Evolutionary conservation across 2,113 vertebrate genomes (phyloP), one percentile per base, ranked within the genome.

Genomic region (Myrmecobius fasciatus): DNA sequence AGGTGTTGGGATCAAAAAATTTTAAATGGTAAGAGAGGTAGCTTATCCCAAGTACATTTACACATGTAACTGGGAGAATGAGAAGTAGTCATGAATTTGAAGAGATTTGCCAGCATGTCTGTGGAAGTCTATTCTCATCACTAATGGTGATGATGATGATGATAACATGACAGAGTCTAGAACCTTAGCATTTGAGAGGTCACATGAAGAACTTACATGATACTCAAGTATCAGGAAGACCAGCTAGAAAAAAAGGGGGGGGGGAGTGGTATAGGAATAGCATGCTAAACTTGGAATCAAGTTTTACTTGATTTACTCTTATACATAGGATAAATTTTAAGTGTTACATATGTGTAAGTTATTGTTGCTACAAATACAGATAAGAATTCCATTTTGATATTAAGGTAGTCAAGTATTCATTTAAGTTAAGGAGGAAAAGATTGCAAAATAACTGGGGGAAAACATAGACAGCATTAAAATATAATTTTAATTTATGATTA

Each of bases 141-240:
- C 22, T 83, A n/a, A 83, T 24, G 20, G 2, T 2, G n/a, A 8
- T 7, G 8, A 6, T 2, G n/a, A 8, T 7, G 8, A 6, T 22
- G 20, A 83, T 43, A 83, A 83, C 17, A n/a, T 83, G 20, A 83
- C 67, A 24, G 60, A n/a, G 4, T 75, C 36, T n/a, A n/a, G 17
- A 75, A n/a, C 36, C 36, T 75, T n/a, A 83, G n/a, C 7, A 83
- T 83, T 43, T 83, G n/a, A 24, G 20, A 24, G 67, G 2, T 20
- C 17, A 83, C 43, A 24, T 83, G n/a, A 24, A 20, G 67, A 83
- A 83, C 20, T 43, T 83, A 83, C 43, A 43, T 43, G 36, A 83
- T 22, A 43, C 67, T 83, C 67, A 43, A 43, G 17, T 43, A 83
- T 43, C 17, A 43, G 17, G 67, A 83, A 83, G 67, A 83, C 67